A percentile compares a stretch with the other conserved stretches of the same genome.
Conservation (phyloP, 2,888 invertebrate genomes). For the Catonia carolina region DNA sequence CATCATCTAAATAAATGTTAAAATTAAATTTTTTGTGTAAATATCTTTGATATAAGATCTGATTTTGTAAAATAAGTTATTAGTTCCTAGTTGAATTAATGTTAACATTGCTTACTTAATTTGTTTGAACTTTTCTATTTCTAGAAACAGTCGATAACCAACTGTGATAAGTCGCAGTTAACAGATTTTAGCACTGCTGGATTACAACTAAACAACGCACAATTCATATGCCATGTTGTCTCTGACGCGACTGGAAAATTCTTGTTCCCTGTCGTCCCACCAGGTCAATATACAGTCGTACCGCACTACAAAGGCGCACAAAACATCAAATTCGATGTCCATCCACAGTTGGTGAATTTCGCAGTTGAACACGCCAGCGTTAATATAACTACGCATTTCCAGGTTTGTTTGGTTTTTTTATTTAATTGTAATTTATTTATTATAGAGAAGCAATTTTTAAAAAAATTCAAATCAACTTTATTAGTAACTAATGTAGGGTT, state of each 20-base stretch:
- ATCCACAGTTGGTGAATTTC: slow-evolving; percentile 62
- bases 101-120: no score
- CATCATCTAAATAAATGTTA: no score
- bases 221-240: slow-evolving; percentile 64
- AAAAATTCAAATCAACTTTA: no score
- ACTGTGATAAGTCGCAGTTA: slow-evolving; percentile 54
- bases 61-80: no score
- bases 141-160: slow-evolving; percentile 23
- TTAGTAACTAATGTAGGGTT: no score
- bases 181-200: slow-evolving; percentile 48
- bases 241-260: slow-evolving; percentile 70
- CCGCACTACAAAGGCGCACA: slow-evolving; percentile 59
- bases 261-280: slow-evolving; percentile 68
- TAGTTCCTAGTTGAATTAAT: no score
- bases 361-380: slow-evolving; percentile 62
- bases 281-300: slow-evolving; percentile 69
- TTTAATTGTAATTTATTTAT: no score
- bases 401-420: no score
- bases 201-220: slow-evolving; percentile 30
- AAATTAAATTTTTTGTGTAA: no score
- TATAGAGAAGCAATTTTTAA: no score
- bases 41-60: no score
- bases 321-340: slow-evolving; percentile 68
- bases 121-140: neutral
- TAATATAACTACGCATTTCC: slow-evolving; percentile 57